Percentiles rank a stretch among this genome's conserved stretches.
Conservation (phyloP, 2,888 invertebrate species). For the Dicyrtomina minuta region DNA sequence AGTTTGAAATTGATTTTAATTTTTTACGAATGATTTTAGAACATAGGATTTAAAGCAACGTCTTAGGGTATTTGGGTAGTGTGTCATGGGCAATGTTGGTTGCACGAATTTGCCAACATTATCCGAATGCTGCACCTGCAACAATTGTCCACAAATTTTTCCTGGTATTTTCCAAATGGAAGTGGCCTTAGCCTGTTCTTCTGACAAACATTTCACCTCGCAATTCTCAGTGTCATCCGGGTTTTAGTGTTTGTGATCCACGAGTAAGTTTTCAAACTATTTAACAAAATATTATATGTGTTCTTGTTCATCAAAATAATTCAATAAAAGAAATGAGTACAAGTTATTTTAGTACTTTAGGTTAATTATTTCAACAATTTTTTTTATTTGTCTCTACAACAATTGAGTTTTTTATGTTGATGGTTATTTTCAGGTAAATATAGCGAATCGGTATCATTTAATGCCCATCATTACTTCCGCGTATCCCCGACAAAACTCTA, state of each 20-base stretch:
- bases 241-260: conserved; percentile 97
- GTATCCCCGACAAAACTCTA: conserved; percentile 99
- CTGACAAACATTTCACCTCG: conserved; percentile 78
- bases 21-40: too few species aligned
- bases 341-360: too few species aligned
- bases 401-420: too few species aligned
- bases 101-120: conserved; percentile 95
- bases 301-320: neutral
- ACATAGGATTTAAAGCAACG: conserved; percentile 97
- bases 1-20: too few species aligned
- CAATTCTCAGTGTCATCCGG: conserved; percentile 73
- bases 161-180: conserved; percentile 96
- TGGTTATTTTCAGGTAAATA: conserved; percentile 83
- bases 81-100: conserved; percentile 99
- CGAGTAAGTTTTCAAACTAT: conserved; percentile 64
- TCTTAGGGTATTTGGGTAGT: conserved; percentile 94
- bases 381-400: too few species aligned
- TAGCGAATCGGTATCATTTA: conserved; percentile 88
- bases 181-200: conserved; percentile 97
- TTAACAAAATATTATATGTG: neutral
- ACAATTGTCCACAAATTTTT: conserved; percentile 98
- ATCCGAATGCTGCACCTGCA: conserved; percentile 93
- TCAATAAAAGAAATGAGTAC: too few species aligned
- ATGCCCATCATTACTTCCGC: conserved; percentile 99
- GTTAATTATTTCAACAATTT: too few species aligned